A percentile compares a stretch with the other conserved stretches of the same genome.
These are phyloP conservation scores for Anarhynchus alexandrinus DNA, from an alignment of 2,113 vertebrate genomes.

Conservation along the genomic window DNA sequence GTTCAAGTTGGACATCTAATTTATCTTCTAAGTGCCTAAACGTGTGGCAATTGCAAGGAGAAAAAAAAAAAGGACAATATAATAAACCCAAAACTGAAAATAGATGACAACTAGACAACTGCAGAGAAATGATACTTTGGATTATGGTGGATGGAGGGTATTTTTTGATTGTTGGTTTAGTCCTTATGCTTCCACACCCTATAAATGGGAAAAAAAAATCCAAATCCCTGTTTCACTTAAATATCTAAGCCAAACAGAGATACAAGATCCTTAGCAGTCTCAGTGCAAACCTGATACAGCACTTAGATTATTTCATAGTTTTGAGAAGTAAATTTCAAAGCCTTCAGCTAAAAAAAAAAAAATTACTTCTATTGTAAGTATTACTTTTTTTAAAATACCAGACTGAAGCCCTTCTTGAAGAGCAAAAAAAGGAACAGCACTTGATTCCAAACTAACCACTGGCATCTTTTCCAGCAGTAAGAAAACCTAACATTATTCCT, in stretches of 20 bases:
- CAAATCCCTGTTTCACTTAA: not conserved
- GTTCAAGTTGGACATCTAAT: not conserved
- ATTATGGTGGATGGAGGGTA: not conserved
- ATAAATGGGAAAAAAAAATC: not conserved
- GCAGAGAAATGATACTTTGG: not conserved
- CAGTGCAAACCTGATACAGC: not conserved
- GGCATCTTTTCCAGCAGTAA: not conserved
- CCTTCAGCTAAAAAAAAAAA: constrained; percentile 9
- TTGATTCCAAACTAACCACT: not conserved
- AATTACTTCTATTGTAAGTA: not conserved
- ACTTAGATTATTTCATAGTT: not conserved
- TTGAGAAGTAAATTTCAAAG: constrained; percentile 27
- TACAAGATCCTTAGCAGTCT: not conserved
- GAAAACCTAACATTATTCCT: not conserved
- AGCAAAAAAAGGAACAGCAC: not conserved
- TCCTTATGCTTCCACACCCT: constrained; percentile 15
- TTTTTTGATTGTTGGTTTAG: constrained; percentile 2
- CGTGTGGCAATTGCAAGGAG: constrained; percentile 18
- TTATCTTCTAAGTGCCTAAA: constrained; percentile 32
- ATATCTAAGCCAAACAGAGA: not conserved
- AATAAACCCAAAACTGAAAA: constrained; percentile 19
- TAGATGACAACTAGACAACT: not conserved
- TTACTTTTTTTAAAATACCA: not conserved
- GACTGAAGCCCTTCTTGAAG: not conserved
- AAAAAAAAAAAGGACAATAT: not conserved